A percentile compares a stretch with the other conserved stretches of the same genome.
Evolutionary conservation across 2,797 vertebrate species (phyloP).

Genomic region (Tokudaia muenninki): DNA sequence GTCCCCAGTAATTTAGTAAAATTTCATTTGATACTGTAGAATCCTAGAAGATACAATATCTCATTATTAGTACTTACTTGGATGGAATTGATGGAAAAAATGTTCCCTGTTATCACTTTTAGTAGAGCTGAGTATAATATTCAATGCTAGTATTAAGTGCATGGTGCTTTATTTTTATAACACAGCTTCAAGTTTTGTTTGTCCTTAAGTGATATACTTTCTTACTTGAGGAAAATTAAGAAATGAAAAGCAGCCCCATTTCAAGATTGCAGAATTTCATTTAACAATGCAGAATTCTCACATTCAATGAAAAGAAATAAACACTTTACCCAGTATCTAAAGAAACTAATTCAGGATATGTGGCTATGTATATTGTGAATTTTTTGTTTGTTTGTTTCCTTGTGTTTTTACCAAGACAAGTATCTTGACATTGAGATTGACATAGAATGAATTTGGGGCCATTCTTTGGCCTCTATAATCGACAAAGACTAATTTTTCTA

Average conservation of each 20-base stretch:
- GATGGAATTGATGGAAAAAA: neutral
- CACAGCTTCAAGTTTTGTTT: neutral
- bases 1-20: neutral
- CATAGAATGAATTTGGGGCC: neutral
- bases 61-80: neutral
- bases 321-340: neutral
- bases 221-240: neutral
- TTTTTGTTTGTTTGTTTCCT: neutral
- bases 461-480: neutral
- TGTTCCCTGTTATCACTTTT: neutral
- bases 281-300: neutral
- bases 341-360: neutral
- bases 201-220: neutral
- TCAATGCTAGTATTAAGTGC: neutral
- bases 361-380: neutral
- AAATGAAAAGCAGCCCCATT: slow-evolving; percentile 16
- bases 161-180: neutral
- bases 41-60: neutral
- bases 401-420: neutral
- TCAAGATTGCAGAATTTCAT: neutral
- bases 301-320: neutral
- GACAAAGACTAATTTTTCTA: neutral
- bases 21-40: neutral
- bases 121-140: neutral
- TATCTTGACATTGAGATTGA: neutral